A percentile compares a stretch with the other conserved stretches of the same genome.
phyloP scores from a whole-genome alignment of 2,113 vertebrate species.

The Malurus alboscapulatus region DNA sequence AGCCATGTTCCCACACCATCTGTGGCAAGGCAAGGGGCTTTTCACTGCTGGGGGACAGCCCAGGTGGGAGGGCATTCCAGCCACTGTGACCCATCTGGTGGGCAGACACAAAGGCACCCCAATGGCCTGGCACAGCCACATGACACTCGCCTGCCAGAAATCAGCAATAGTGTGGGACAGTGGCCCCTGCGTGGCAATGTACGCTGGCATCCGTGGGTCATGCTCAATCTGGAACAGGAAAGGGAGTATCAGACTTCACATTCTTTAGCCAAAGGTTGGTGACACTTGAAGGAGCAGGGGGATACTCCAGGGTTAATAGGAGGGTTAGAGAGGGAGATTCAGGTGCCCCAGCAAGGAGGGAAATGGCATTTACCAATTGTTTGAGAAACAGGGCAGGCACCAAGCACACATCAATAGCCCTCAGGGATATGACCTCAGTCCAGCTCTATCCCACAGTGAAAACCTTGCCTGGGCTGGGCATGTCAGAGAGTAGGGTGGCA shows the following conservation, averaged over 20 bases:
- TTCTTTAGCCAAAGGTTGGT: fast-evolving
- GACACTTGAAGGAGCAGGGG: neutral
- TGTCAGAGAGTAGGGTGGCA: fast-evolving
- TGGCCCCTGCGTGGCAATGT: constrained; percentile 94
- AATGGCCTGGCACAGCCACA: fast-evolving
- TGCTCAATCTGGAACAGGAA: constrained; percentile 85
- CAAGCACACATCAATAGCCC: neutral
- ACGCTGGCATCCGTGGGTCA: constrained; percentile 93
- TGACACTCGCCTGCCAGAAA: constrained; percentile 91
- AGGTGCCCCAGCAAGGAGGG: neutral
- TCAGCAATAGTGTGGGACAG: constrained; percentile 92
- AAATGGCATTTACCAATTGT: neutral
- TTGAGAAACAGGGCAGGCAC: neutral
- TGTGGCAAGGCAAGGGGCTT: neutral
- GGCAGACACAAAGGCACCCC: neutral
- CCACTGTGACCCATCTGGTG: neutral
- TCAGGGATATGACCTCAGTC: neutral
- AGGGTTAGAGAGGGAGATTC: neutral
- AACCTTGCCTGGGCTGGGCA: neutral
- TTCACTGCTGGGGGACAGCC: neutral
- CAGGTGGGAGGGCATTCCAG: neutral
- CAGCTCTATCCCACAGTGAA: fast-evolving
- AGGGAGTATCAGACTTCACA: fast-evolving
- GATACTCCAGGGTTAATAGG: neutral
- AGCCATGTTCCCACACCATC: constrained; percentile 99